A percentile compares a stretch with the other conserved stretches of the same genome.
phyloP scores from a whole-genome alignment of 1,140 invertebrate species.

The Tachypleus tridentatus region DNA sequence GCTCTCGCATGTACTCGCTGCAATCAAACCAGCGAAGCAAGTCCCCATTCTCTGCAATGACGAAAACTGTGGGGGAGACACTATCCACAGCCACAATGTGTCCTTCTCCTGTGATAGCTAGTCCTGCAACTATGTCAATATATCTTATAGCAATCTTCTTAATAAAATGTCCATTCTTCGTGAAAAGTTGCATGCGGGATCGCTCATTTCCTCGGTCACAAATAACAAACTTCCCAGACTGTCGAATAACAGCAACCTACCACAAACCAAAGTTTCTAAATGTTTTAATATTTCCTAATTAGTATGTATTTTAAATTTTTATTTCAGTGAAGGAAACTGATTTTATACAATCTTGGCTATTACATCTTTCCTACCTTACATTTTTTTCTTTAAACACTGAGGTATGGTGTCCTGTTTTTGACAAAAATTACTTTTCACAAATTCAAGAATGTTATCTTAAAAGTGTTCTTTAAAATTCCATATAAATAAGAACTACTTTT shows the following conservation, averaged over 20 bases:
- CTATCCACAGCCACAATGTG: conserved; percentile 95
- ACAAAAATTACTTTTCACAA: no score
- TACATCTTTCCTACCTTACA: no score
- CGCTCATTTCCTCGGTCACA: conserved; percentile 92
- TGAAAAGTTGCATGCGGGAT: conserved; percentile 89
- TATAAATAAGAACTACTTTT: no score
- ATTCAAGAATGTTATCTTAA: no score
- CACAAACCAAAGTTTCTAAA: conserved; percentile 3
- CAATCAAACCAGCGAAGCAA: conserved; percentile 91
- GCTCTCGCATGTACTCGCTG: conserved; percentile 91
- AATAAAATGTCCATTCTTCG: conserved; percentile 47
- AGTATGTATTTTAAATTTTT: no score
- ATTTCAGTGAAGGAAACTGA: no score
- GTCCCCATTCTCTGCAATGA: conserved; percentile 78
- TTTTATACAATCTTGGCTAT: no score
- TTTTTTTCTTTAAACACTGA: no score
- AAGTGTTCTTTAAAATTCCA: no score
- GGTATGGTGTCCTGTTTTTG: no score
- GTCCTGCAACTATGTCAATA: conserved; percentile 93
- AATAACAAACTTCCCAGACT: conserved; percentile 80
- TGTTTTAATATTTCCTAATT: no score
- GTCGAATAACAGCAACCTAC: conserved; percentile 70
- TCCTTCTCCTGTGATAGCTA: conserved; percentile 77
- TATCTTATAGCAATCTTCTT: conserved; percentile 85
- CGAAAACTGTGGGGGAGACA: conserved; percentile 91